Evolutionary conservation across 1,140 invertebrate genomes (phyloP), one percentile per base, ranked within the genome.

Genomic region (Leptoteleia sp.): DNA sequence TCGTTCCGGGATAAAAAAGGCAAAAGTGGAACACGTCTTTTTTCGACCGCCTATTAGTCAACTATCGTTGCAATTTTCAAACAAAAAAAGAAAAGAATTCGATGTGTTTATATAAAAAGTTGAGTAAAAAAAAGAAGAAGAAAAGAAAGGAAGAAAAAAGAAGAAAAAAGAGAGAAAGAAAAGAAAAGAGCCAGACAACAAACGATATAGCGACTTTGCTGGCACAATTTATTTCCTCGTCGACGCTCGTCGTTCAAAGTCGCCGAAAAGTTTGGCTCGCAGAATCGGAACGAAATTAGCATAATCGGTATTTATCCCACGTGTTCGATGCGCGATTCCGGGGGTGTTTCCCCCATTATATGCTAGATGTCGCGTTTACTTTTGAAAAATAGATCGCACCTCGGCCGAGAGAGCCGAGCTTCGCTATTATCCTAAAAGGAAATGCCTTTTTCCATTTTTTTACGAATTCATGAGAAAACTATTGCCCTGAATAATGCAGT

Each of bases 381-480:
- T 61, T 19, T 62, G 57, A 64, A 70, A 62, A 76, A 76, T 68
- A 68, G 72, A 52, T 55, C 47, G 48, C 55, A 13, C 52, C 12
- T 47, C 22, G 38, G 17, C 27, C 43, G 4, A 8, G 37, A 38
- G 25, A n/a, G n/a, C n/a, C n/a, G 72, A 68, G 54, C 37, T 48
- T 40, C 8, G 57, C 64, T 64, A 76, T 77, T 77, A 77, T 77
- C 65, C 64, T 77, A 65, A 77, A 77, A 77, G 73, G 57, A 77
- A 71, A 71, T 59, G 50, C 59, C 29, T 71, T 65, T 76, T 71
- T 59, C 59, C 38, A 40, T 71, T 70, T 79, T 68, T n/a, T 75
- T 54, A 70, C 11, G 64, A 73, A 77, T 77, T 81, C 79, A 77
- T 73, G 79, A 77, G 75, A 73, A 77, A 81, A 75, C 62, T 68